A percentile compares a stretch with the other conserved stretches of the same genome.
Conservation (phyloP, 23 tunicate species). For the Clavelina lepadiformis region DNA sequence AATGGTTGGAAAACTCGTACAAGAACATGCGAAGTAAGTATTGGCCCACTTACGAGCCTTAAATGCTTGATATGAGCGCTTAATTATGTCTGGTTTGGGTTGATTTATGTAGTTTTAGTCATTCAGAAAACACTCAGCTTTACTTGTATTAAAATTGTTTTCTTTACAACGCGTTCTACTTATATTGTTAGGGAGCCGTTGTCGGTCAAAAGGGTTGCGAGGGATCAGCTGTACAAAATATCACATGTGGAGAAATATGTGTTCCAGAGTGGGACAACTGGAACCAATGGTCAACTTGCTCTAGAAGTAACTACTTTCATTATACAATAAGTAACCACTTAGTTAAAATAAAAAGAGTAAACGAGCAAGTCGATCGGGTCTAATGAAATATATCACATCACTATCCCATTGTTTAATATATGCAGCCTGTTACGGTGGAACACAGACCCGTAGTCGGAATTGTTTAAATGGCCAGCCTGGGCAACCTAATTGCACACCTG, state of each 20-base stretch:
- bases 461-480: slow-evolving; percentile 37
- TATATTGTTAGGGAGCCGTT: not conserved
- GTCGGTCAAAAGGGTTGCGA: slow-evolving; percentile 1
- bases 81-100: no score
- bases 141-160: no score
- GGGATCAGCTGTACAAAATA: slow-evolving; percentile 12
- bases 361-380: no score
- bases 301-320: slow-evolving; percentile 13
- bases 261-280: slow-evolving; percentile 29
- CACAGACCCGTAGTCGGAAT: slow-evolving; percentile 6
- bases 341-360: no score
- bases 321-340: not conserved
- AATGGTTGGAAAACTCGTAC: slow-evolving; percentile 22
- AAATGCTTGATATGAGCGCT: no score
- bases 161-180: no score
- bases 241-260: slow-evolving; percentile 34
- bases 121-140: no score
- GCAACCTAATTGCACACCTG: slow-evolving; percentile 36
- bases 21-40: slow-evolving; percentile 15
- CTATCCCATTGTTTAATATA: no score
- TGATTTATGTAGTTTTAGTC: no score
- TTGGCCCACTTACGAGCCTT: no score
- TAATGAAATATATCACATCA: no score
- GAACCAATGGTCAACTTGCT: slow-evolving; percentile 27
- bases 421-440: slow-evolving; percentile 48